Conservation (phyloP, 2,888 invertebrate species). For the Parthenolecanium corni region DNA sequence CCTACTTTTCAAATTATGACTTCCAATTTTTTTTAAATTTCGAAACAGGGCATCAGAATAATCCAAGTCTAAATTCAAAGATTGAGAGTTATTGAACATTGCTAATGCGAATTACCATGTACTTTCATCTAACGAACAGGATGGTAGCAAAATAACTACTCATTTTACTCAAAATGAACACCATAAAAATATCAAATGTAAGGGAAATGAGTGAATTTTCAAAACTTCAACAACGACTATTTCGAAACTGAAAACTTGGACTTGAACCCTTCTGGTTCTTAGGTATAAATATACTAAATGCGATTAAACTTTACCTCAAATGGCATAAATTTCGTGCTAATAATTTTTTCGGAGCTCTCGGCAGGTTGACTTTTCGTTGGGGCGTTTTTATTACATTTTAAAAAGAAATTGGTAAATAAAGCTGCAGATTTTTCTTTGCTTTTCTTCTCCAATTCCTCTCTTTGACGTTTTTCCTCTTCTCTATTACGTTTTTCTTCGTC, state of each 20-base stretch:
- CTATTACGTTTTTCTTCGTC: slow-evolving; percentile 31
- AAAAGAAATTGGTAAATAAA: slow-evolving; percentile 40
- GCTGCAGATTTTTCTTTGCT: slow-evolving; percentile 37
- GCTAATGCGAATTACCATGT: too few relatives aligned
- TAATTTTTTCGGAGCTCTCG: slow-evolving; percentile 23
- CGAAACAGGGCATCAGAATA: too few relatives aligned
- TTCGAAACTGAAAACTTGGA: not conserved
- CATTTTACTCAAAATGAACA: too few relatives aligned
- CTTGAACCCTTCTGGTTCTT: not conserved
- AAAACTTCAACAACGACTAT: not conserved
- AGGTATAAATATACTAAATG: not conserved
- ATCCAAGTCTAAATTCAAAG: too few relatives aligned
- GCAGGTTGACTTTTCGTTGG: slow-evolving; percentile 31
- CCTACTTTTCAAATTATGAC: too few relatives aligned
- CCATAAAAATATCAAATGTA: too few relatives aligned
- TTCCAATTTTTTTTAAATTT: too few relatives aligned
- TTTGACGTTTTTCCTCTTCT: slow-evolving; percentile 30
- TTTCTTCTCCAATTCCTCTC: slow-evolving; percentile 42
- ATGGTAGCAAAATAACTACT: too few relatives aligned
- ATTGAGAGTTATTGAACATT: too few relatives aligned
- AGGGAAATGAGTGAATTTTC: not conserved
- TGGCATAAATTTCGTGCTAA: slow-evolving; percentile 48
- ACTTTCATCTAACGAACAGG: too few relatives aligned
- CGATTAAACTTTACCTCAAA: slow-evolving; percentile 49
- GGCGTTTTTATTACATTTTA: slow-evolving; percentile 23